Base-by-base conservation (phyloP, 2,888 invertebrate species). In the Bellardia bayeri region DNA sequence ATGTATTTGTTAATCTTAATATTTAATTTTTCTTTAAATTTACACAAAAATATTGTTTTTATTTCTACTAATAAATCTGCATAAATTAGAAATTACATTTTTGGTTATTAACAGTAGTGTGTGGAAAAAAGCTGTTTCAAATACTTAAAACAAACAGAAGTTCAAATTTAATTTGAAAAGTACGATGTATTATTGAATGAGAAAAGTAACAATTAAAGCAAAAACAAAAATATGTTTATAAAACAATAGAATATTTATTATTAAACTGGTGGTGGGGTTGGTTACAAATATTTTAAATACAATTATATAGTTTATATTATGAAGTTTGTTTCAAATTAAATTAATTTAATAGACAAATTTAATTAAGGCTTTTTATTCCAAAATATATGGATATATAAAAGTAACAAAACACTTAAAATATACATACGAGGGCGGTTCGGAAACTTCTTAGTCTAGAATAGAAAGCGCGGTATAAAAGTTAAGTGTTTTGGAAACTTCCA, bases 101-200 rank as follows among this genome's bases (percentile, higher is more conserved):
- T 40, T 71, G 4, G 37, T 61, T 40, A 16, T 54, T 83, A 33
- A 76, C 63, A 45, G 45, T 74, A 37, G 30, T 51, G 13, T 58
- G 37, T 68, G 69, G 23, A 51, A 69, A 68, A 58, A 74, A 71
- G 11, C 13, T 11, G 16, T 58, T 42, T 42, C 16, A 61, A 45
- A 56, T 9, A 49, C 3, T 4, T 3, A 51, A 14, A 54, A 37
- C 11, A 56, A 49, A 61, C 23, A 78, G 40, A 42, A 66, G 3
- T 68, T 71, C 8, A 51, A 63, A 81, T 82, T 33, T 16, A 69
- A 69, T 49, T 51, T 75, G 13, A 75, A 82, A 75, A 51, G 66
- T 72, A 42, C 40, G 54, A 74, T 63, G 2, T 16, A 8, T 58
- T 75, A 68, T 61, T 68, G 51, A 37, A 40, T 58, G 75, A 49